These are phyloP conservation scores for Zaprionus gabonicus DNA, from an alignment of 1,140 invertebrate species.

Conservation along the genomic window DNA sequence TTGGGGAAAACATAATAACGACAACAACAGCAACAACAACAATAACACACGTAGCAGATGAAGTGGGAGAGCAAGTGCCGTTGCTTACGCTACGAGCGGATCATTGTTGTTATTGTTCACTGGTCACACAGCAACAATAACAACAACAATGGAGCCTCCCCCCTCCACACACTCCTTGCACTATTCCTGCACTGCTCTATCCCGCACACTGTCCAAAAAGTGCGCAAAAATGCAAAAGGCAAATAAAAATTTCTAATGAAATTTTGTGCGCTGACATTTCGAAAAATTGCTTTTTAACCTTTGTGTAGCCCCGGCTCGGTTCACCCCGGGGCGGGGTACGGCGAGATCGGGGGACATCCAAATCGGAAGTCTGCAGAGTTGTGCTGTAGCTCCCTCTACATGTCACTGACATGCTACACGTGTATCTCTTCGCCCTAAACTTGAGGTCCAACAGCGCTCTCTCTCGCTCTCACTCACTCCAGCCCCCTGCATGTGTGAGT, in stretches of 20 bases:
- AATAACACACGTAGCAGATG: constrained; percentile 36
- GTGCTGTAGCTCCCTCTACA: constrained; percentile 11
- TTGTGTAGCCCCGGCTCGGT: constrained; percentile 44
- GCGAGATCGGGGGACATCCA: not conserved
- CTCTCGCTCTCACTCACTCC: not conserved
- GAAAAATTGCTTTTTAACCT: constrained; percentile 83
- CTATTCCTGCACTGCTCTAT: not conserved
- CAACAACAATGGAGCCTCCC: constrained; percentile 19
- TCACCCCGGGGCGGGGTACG: constrained; percentile 16
- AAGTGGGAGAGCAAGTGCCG: constrained; percentile 18
- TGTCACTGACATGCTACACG: constrained; percentile 75
- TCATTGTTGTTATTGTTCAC: constrained; percentile 44
- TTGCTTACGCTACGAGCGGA: constrained; percentile 25
- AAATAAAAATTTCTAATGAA: constrained; percentile 81
- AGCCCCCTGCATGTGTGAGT: constrained; percentile 5
- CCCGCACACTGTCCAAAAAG: constrained; percentile 22
- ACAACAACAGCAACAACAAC: constrained; percentile 23
- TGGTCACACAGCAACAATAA: constrained; percentile 34
- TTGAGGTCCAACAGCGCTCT: constrained; percentile 24
- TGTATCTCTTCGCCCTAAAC: constrained; percentile 60
- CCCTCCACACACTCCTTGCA: too few species aligned
- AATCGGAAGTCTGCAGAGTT: not conserved
- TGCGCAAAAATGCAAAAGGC: constrained; percentile 54
- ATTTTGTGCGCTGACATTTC: constrained; percentile 81
- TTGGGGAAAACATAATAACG: constrained; percentile 26